A percentile compares a stretch with the other conserved stretches of the same genome.
Conservation (phyloP, 2,888 invertebrate genomes). For the Drosophila parthenogenetica region DNA sequence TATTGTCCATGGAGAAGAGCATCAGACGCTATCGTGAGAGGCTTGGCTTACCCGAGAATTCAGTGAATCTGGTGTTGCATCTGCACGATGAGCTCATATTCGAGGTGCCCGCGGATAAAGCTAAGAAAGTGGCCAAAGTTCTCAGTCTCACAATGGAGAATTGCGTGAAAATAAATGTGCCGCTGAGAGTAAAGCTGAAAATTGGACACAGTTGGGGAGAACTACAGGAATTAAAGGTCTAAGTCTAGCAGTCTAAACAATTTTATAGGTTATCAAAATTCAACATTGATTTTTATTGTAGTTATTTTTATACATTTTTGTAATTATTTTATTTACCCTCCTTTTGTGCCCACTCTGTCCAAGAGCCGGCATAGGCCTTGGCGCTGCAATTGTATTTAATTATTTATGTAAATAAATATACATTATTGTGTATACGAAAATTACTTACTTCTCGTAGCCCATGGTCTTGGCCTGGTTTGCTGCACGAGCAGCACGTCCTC, state of each 20-base stretch:
- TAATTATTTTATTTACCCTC: slow-evolving; percentile 56
- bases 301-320: slow-evolving; percentile 26
- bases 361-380: slow-evolving; percentile 84
- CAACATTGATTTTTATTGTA: slow-evolving; percentile 29
- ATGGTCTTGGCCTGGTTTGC: slow-evolving; percentile 85
- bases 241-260: slow-evolving; percentile 50
- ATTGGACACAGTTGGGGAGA: slow-evolving; percentile 93
- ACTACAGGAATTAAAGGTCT: slow-evolving; percentile 77
- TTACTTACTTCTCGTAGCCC: slow-evolving; percentile 82
- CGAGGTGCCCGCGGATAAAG: slow-evolving; percentile 90
- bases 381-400: slow-evolving; percentile 64
- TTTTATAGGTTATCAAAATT: slow-evolving; percentile 27
- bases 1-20: slow-evolving; percentile 90
- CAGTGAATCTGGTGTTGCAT: slow-evolving; percentile 92
- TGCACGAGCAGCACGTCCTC: slow-evolving; percentile 89
- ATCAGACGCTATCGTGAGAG: slow-evolving; percentile 84
- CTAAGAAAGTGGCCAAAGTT: slow-evolving; percentile 87
- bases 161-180: slow-evolving; percentile 89
- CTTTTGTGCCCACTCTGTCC: slow-evolving; percentile 84
- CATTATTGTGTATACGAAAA: slow-evolving; percentile 30
- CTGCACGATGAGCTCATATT: slow-evolving; percentile 98
- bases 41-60: slow-evolving; percentile 79
- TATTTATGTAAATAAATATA: slow-evolving; percentile 33
- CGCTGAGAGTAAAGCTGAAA: slow-evolving; percentile 95
- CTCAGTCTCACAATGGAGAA: slow-evolving; percentile 93